phyloP scores from a whole-genome alignment of 2,888 invertebrate genomes.

The Sesia bembeciformis region DNA sequence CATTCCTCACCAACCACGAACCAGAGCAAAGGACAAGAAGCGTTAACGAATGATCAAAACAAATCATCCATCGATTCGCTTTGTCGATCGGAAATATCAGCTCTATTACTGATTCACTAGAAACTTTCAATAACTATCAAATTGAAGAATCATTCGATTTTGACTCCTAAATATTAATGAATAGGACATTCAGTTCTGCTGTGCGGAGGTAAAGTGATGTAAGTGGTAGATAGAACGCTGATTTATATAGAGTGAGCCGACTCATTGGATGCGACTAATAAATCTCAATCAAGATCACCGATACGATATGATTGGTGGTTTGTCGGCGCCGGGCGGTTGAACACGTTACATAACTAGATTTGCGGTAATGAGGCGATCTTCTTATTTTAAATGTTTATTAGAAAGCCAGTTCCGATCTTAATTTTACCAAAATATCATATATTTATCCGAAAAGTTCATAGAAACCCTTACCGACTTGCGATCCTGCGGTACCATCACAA shows the following conservation, averaged over 20 bases:
- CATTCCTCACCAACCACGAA: background rate
- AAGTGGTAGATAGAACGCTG: conserved; percentile 8
- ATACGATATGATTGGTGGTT: conserved; percentile 45
- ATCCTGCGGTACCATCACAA: too few relatives aligned
- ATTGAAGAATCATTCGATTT: background rate
- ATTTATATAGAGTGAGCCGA: conserved; percentile 31
- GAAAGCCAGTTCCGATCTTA: too few relatives aligned
- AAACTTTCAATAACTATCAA: background rate
- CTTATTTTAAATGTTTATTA: background rate
- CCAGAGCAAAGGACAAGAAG: background rate
- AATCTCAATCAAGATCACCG: conserved; percentile 68
- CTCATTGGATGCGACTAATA: conserved; percentile 50
- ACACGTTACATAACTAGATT: conserved; percentile 12
- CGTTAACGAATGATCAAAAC: conserved; percentile 44
- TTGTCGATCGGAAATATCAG: conserved; percentile 28
- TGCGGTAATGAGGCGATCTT: background rate
- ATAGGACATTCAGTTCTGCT: background rate
- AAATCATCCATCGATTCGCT: conserved; percentile 27
- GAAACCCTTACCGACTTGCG: too few relatives aligned
- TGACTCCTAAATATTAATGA: background rate
- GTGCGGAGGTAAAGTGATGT: background rate
- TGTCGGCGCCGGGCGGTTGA: conserved; percentile 43
- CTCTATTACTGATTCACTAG: conserved; percentile 10
- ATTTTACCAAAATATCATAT: too few relatives aligned
- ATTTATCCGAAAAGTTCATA: too few relatives aligned